Evolutionary conservation across 1,140 invertebrate genomes (phyloP).

Genomic region (Ceratina japonica): DNA sequence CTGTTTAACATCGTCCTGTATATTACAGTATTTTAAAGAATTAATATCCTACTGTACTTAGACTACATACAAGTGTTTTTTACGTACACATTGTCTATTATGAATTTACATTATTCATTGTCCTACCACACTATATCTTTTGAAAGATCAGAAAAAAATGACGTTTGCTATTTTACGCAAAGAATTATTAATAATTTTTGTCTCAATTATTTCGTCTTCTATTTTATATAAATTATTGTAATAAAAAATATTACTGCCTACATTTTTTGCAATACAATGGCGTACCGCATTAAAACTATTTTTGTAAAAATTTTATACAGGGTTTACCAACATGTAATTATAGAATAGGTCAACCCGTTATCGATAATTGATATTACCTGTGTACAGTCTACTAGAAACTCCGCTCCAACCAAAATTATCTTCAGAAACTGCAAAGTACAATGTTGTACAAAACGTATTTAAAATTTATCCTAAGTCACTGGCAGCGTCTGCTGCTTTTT

Average conservation of each 20-base stretch:
- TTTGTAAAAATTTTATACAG: neutral
- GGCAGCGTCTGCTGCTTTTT: too few relatives aligned
- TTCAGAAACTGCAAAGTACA: neutral
- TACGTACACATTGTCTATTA: slow-evolving; percentile 18
- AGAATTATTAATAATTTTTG: neutral
- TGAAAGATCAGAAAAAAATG: neutral
- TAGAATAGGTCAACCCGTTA: slow-evolving; percentile 24
- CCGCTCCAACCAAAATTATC: neutral
- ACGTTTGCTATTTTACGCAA: neutral
- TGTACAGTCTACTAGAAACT: neutral
- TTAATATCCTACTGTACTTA: slow-evolving; percentile 44
- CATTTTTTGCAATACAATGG: neutral
- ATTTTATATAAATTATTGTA: neutral
- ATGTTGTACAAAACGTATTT: neutral
- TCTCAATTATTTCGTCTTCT: neutral
- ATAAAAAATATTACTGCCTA: neutral
- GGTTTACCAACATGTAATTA: slow-evolving; percentile 14
- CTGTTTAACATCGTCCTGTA: slow-evolving; percentile 30
- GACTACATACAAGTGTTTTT: slow-evolving; percentile 52
- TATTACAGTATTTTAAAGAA: slow-evolving; percentile 36
- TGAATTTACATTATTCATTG: slow-evolving; percentile 12
- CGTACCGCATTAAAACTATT: neutral
- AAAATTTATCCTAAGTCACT: neutral
- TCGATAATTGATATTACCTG: slow-evolving; percentile 33
- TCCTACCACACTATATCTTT: neutral